These are phyloP conservation scores for Carduelis carduelis DNA, from an alignment of 2,797 vertebrate genomes.

Conservation along the genomic window DNA sequence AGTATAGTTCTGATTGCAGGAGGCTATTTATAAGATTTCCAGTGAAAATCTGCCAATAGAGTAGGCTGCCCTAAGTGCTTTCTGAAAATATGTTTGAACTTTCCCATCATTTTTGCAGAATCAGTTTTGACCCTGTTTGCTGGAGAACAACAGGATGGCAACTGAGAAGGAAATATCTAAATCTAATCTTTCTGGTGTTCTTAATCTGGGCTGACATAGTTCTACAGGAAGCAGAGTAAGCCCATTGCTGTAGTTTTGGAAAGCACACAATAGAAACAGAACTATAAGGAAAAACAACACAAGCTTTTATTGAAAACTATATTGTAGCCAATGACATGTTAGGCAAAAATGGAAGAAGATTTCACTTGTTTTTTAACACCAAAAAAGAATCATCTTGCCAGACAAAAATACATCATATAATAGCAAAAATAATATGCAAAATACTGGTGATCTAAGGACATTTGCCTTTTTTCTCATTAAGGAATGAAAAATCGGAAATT, in stretches of 20 bases:
- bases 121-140: neutral
- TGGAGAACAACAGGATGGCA: neutral
- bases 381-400: neutral
- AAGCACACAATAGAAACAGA: neutral
- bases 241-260: neutral
- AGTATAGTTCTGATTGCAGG: neutral
- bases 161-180: conserved; percentile 20
- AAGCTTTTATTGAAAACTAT: neutral
- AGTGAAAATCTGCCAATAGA: neutral
- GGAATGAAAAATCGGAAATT: neutral
- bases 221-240: neutral
- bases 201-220: neutral
- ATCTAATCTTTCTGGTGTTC: conserved; percentile 1
- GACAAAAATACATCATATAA: neutral
- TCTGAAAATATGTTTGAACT: neutral
- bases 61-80: neutral
- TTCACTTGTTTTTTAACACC: neutral
- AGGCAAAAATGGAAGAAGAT: neutral
- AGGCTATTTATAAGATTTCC: neutral
- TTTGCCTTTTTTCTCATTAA: neutral
- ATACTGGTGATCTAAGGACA: neutral
- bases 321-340: neutral
- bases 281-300: neutral
- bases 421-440: neutral
- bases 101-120: neutral